phyloP scores from a whole-genome alignment of 1,140 invertebrate species.

The Eurosta solidaginis region DNA sequence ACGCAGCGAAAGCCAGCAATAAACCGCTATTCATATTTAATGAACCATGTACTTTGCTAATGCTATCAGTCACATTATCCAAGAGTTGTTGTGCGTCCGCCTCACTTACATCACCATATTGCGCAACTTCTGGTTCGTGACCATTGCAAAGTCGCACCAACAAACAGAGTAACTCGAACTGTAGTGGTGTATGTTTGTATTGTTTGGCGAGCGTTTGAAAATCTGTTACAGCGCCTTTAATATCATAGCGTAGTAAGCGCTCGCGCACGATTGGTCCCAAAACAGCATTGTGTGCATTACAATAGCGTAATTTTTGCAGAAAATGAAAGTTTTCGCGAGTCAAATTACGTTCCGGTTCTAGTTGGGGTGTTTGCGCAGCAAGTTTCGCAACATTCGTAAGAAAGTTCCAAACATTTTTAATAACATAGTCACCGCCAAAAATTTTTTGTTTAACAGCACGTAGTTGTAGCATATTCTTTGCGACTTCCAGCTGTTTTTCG shows the following conservation, averaged over 20 bases:
- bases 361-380: constrained; percentile 37
- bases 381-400: constrained; percentile 54
- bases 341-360: constrained; percentile 36
- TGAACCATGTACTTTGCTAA: constrained; percentile 52
- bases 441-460: constrained; percentile 41
- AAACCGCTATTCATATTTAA: constrained; percentile 53
- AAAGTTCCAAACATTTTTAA: constrained; percentile 60
- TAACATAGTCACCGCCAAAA: constrained; percentile 42
- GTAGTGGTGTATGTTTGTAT: constrained; percentile 60
- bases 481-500: constrained; percentile 54
- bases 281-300: constrained; percentile 56
- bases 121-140: constrained; percentile 37
- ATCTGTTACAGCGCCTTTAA: constrained; percentile 54
- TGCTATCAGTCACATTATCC: constrained; percentile 50
- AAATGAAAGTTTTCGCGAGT: constrained; percentile 47
- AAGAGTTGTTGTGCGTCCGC: constrained; percentile 50
- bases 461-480: constrained; percentile 55
- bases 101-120: constrained; percentile 34
- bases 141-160: constrained; percentile 55
- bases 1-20: constrained; percentile 59
- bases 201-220: constrained; percentile 52
- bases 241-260: constrained; percentile 58
- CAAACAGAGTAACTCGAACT: constrained; percentile 61
- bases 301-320: constrained; percentile 59
- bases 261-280: constrained; percentile 61